Evolutionary conservation across 2,888 invertebrate genomes (phyloP), one percentile per base, ranked within the genome.

Genomic region (Xanthia togata): DNA sequence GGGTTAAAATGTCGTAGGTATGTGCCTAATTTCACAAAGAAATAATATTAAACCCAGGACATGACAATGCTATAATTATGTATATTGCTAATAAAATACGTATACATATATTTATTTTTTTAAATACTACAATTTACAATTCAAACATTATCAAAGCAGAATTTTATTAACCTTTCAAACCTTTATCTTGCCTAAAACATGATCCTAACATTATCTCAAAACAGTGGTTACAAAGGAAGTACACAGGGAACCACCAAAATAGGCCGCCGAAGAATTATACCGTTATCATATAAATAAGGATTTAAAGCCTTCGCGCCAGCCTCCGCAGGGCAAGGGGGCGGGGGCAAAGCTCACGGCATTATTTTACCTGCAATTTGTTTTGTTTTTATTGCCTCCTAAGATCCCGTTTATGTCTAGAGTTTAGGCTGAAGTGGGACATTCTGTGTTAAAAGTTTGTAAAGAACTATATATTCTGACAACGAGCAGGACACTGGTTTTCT

Each of bases 261-360:
- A 84, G 85, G 86, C 86, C 88, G 86, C 83, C 53, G 82, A 93
- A 93, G 93, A 95, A 93, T 94, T 94, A 95, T 93, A 88, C 92
- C 93, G 92, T 94, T 94, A 94, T 95, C 94, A 93, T 95, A 95
- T 96, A 96, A 95, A 95, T 95, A 96, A 95, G 95, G 95, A 95
- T 95, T 95, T 95, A 94, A 92, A 90, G 89, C 88, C 91, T 94
- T 94, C 92, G 89, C 88, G 89, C 72, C 63, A 64, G 59, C 35
- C 63, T 68, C 50, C 50, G n/a, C 55, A 60, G 63, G 82, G 55
- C 4, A 55, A n/a, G 14, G 20, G 23, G 23, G 44, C 14, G 47
- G 84, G 85, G 86, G 86, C 90, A 88, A 87, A 89, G 92, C 92
- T 92, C 91, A 91, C 87, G 84, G 92, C 91, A 92, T 94, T 94